Percentiles rank a stretch among this genome's conserved stretches.
These are phyloP conservation scores for Palythoa caribaeorum DNA, from an alignment of 92 coral and sea anemone genomes.

Conservation along the genomic window DNA sequence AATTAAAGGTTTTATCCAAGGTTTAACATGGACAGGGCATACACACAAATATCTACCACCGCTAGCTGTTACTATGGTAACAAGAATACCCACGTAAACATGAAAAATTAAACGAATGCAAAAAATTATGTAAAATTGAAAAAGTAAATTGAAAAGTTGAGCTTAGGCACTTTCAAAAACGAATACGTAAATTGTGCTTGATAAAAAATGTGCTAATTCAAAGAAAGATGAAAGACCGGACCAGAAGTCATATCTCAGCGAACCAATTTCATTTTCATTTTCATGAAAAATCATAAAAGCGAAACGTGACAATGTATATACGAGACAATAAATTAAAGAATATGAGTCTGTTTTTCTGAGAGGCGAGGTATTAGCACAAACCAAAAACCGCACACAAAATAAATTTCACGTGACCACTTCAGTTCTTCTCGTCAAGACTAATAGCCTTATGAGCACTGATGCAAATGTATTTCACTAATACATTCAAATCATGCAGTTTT, in stretches of 20 bases:
- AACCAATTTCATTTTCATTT: background rate
- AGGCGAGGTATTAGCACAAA: background rate
- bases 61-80: slow-evolving; percentile 29
- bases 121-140: slow-evolving; percentile 24
- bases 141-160: background rate
- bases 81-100: slow-evolving; percentile 34
- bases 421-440: too few relatives aligned
- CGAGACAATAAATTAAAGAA: background rate
- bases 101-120: slow-evolving; percentile 44
- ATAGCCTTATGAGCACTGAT: too few relatives aligned
- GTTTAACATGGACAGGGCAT: background rate
- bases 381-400: background rate
- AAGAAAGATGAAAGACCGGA: slow-evolving; percentile 15
- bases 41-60: slow-evolving; percentile 1
- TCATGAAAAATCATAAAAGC: background rate
- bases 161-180: background rate
- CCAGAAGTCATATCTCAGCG: background rate
- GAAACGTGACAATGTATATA: background rate
- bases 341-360: background rate
- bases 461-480: background rate
- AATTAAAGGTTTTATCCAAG: background rate
- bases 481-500: background rate
- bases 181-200: slow-evolving; percentile 5
- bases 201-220: background rate
- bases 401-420: too few relatives aligned